These are phyloP conservation scores for Conistra vaccinii DNA, from an alignment of 2,888 invertebrate species.

Conservation along the genomic window DNA sequence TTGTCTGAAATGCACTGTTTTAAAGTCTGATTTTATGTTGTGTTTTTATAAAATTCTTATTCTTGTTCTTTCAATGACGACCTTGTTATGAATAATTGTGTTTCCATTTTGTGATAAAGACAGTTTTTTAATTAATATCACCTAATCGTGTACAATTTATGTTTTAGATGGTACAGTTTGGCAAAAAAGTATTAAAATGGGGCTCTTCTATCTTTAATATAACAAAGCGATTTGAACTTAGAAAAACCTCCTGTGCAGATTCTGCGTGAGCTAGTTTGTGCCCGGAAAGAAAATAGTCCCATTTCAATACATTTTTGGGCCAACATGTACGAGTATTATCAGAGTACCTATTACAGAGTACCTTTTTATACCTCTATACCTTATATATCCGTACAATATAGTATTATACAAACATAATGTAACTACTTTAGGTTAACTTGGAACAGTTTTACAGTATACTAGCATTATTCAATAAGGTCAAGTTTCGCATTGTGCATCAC, in stretches of 20 bases:
- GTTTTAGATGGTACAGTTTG: slow-evolving; percentile 14
- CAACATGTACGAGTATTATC: slow-evolving; percentile 38
- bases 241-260: neutral
- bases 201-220: neutral
- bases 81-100: neutral
- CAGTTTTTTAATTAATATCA: neutral
- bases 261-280: neutral
- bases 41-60: neutral
- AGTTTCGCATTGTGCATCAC: neutral
- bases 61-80: neutral
- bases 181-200: neutral
- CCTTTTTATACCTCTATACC: slow-evolving; percentile 27
- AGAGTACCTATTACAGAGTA: slow-evolving; percentile 39
- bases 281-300: neutral
- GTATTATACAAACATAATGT: slow-evolving; percentile 33
- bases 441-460: neutral
- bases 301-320: slow-evolving; percentile 9
- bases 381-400: slow-evolving; percentile 29
- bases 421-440: slow-evolving; percentile 15
- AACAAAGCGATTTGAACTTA: neutral
- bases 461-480: neutral
- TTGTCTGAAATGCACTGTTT: neutral
- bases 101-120: slow-evolving; percentile 13
- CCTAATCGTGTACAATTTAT: slow-evolving; percentile 16
- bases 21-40: slow-evolving; percentile 25